Evolutionary conservation across 1,140 invertebrate species (phyloP), one percentile per base, ranked within the genome.

Genomic region (Caenorhabditis briggsae): DNA sequence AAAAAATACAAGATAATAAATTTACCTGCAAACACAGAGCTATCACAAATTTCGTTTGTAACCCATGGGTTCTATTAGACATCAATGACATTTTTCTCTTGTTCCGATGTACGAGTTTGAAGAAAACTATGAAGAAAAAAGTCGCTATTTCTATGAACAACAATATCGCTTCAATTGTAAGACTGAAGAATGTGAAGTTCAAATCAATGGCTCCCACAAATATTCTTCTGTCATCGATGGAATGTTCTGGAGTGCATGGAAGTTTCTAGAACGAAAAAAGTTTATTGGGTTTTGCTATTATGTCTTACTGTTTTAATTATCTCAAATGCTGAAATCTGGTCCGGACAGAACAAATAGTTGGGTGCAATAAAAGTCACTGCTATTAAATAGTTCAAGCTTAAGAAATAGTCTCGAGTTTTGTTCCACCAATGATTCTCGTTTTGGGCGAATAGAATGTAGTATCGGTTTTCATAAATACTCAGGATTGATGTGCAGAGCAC

Each of bases 391-490:
- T 70, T 70, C 3, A 46, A 46, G 0, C 33, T 2, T 18, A 70
- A 11, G 46, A 70, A 43, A 46, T 70, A 70, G 14, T 46, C 46
- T 7, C 64, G 2, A 7, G 46, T 46, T 18, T 46, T 43, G 14
- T 14, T 23, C 64, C 33, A 43, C 33, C n/a, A 5, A 46, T 3
- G 41, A 25, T 70, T 70, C 7, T 46, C 20, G n/a, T 70, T 6
- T 46, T 46, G 2, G 3, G 12, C 64, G 18, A 70, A 70, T n/a
- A 70, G n/a, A 3, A 46, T 16, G 46, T 46, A 70, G 20, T 70
- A 70, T 16, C 64, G 64, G 23, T 70, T 70, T 46, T 70, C 64
- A 20, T 70, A 70, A 18, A 70, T 25, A 46, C 64, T 70, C 5
- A 70, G 23, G 18, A 70, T 70, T 5, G 64, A 70, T 2, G 23